Evolutionary conservation across 2,888 invertebrate genomes (phyloP), one percentile per base, ranked within the genome.

Genomic region (Yponomeuta sedellus): DNA sequence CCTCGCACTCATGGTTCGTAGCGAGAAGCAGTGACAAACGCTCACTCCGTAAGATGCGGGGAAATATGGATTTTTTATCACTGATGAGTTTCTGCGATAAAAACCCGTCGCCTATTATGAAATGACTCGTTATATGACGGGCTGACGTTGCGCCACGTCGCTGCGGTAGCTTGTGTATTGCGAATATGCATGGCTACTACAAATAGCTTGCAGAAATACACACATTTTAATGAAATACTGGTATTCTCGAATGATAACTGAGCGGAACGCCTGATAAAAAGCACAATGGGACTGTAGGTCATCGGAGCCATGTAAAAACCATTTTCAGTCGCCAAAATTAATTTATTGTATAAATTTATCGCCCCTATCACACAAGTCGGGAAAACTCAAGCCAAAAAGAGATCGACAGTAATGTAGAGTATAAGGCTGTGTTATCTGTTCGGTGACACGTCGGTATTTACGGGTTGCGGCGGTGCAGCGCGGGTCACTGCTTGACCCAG

Each of bases 1-100:
- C 67, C 65, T 66, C 59, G 44, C 66, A 61, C 65, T 59, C 67
- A 62, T 25, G 20, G 20, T 12, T 40, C 16, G 25, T 64, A 66
- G 66, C 25, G 65, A 63, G 40, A 63, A 19, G 63, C 40, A 63
- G 22, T 19, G 40, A 63, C 22, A 20, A 40, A 39, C 39, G 63
- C 63, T 25, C n/a, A 63, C 63, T 19, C 40, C 39, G 40, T 63
- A 63, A 63, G 39, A 63, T 63, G 63, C 44, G 63, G 63, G 63
- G 40, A 63, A 63, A 63, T 63, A 63, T 63, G 63, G 63, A 63
- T 63, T 59, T 58, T 59, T 19, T 20, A n/a, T 19, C 59, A 59
- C 34, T 25, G 59, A 59, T 59, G 59, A 59, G 22, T 52, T 52
- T 16, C 44, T 52, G 44, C 44, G 44, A 52, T 52, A 52, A 52